Evolutionary conservation across 35 echinoderm and acorn worm genomes (phyloP), one percentile per base, ranked within the genome.

Genomic region (Heliocidaris erythrogramma): DNA sequence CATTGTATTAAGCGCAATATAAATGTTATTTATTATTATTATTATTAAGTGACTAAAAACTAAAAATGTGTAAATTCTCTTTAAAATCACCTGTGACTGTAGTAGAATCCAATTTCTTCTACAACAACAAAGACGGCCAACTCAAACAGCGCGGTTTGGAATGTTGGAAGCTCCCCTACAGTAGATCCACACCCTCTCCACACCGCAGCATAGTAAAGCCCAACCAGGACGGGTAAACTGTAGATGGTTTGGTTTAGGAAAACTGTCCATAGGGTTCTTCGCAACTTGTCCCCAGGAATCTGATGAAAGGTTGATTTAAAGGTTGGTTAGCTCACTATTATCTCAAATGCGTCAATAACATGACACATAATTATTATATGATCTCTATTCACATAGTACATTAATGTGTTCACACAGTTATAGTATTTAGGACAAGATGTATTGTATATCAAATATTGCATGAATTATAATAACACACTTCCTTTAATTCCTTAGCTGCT

Each of bases 91-190:
- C 98, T 97, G 87, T 99, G 98, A 30, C 86, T 95, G 87, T 99
- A 99, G 88, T 99, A 99, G 92, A 99, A 99, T 49, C 98, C 98
- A 60, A 97, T 96, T 71, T 99, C 98, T 95, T 97, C 97, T 48
- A 97, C 94, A 47, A 99, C 87, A 12, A 96, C 95, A 92, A 99
- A 99, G 6, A 99, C 96, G 29, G 90, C 78, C 24, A 96, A 32
- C 86, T 99, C 97, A 13, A 96, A 89, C 24, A 99, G 88, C 7
- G 96, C 95, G 95, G 96, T 97, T 29, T 96, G 93, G 91, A 99
- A 95, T 5, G 97, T 97, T 12, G 98, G 98, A 32, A 99, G 92
- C 49, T 99, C 98, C 13, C 61, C 31, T 5, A 94, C 93, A 50
- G 84, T 60, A 94, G 95, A 95, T n/a, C 94, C 93, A 48, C 95